A percentile compares a stretch with the other conserved stretches of the same genome.
phyloP scores from a whole-genome alignment of 2,113 vertebrate genomes.

The Serinus canaria region DNA sequence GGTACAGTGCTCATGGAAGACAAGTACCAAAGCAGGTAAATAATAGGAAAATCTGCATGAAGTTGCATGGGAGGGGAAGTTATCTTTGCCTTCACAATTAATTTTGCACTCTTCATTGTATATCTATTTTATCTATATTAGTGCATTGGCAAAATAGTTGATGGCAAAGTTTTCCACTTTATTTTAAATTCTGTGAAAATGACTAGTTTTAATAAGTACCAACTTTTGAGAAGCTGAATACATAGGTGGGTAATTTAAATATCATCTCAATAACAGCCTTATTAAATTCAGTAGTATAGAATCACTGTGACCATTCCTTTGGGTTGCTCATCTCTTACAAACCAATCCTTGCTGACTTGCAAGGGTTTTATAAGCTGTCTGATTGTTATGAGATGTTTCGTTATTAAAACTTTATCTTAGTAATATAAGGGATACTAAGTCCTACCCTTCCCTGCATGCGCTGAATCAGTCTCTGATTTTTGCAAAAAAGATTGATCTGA shows the following conservation, averaged over 20 bases:
- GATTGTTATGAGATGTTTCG: not conserved
- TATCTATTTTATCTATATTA: not conserved
- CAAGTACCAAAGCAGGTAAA: not conserved
- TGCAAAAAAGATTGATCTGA: not conserved
- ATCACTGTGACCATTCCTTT: not conserved
- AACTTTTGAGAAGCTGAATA: not conserved
- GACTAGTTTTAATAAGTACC: not conserved
- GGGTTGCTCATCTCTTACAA: not conserved
- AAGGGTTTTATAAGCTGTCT: not conserved
- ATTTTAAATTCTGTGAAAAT: not conserved
- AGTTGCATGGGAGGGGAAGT: not conserved
- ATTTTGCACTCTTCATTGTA: not conserved
- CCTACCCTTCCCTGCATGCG: not conserved
- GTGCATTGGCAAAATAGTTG: not conserved
- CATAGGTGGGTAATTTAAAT: not conserved
- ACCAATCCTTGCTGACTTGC: not conserved
- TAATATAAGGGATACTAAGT: not conserved
- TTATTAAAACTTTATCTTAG: not conserved
- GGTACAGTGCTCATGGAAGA: not conserved
- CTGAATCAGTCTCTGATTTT: not conserved
- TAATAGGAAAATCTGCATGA: not conserved
- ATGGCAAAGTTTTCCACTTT: not conserved
- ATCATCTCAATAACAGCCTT: not conserved
- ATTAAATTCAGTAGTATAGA: not conserved
- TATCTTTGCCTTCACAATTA: not conserved